phyloP scores from a whole-genome alignment of 2,797 vertebrate genomes.

The Chaenodraco wilsoni region DNA sequence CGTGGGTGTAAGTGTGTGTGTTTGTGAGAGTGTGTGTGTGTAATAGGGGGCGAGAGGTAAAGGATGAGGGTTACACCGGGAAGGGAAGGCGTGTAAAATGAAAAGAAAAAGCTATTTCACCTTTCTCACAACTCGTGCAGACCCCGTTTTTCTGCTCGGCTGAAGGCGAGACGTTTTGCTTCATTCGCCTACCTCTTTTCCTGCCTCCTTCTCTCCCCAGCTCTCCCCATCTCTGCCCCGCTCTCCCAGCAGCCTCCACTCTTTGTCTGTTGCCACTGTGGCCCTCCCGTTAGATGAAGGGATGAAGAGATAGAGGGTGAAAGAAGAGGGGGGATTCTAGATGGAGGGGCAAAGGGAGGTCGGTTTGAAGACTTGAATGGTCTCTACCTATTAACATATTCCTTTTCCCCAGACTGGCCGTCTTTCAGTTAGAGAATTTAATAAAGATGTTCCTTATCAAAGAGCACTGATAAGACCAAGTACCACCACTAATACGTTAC shows the following conservation, averaged over 20 bases:
- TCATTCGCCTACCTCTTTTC: slow-evolving; percentile 66
- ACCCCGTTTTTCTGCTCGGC: slow-evolving; percentile 76
- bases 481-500: slow-evolving; percentile 91
- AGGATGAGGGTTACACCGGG: slow-evolving; percentile 80
- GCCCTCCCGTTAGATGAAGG: slow-evolving; percentile 74
- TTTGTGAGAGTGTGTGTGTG: slow-evolving; percentile 69
- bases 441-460: slow-evolving; percentile 98
- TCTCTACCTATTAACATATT: slow-evolving; percentile 91
- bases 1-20: slow-evolving; percentile 45
- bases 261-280: slow-evolving; percentile 77
- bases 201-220: slow-evolving; percentile 55
- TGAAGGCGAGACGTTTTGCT: slow-evolving; percentile 80
- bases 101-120: slow-evolving; percentile 93
- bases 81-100: slow-evolving; percentile 83
- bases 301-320: slow-evolving; percentile 65
- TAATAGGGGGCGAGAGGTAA: slow-evolving; percentile 82
- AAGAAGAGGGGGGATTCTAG: slow-evolving; percentile 73
- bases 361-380: slow-evolving; percentile 86
- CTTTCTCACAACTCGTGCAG: slow-evolving; percentile 83
- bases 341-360: slow-evolving; percentile 75
- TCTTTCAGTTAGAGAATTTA: slow-evolving; percentile 94
- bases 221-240: slow-evolving; percentile 55
- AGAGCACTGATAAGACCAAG: slow-evolving; percentile 91
- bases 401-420: slow-evolving; percentile 86
- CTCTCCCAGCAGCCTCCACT: slow-evolving; percentile 64